Evolutionary conservation across 2,113 vertebrate genomes (phyloP).

Genomic region (Chiloscyllium plagiosum): DNA sequence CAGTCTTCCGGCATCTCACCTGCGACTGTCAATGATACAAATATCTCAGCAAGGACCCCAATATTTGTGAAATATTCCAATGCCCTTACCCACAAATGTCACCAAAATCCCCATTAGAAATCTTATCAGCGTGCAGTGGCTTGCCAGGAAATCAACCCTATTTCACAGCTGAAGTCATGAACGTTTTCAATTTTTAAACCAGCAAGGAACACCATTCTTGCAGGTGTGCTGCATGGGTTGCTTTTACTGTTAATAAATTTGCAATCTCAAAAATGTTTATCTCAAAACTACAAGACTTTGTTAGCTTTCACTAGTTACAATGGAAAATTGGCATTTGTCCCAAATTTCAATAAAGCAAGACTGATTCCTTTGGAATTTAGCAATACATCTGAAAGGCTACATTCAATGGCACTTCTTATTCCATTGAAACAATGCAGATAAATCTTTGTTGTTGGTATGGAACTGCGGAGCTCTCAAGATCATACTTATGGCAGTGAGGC

Average conservation of each 20-base stretch:
- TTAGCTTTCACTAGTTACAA: neutral
- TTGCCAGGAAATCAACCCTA: neutral
- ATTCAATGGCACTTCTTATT: neutral
- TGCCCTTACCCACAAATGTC: neutral
- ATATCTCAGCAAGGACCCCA: too few species aligned
- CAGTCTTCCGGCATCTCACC: too few species aligned
- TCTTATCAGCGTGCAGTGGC: neutral
- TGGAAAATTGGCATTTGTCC: neutral
- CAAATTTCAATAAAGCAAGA: neutral
- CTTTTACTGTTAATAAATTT: constrained; percentile 8
- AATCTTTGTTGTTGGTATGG: neutral
- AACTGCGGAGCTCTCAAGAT: neutral
- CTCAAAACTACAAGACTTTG: neutral
- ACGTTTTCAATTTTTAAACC: neutral
- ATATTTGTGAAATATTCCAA: neutral
- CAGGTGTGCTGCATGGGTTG: neutral
- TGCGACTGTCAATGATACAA: too few species aligned
- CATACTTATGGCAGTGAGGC: neutral
- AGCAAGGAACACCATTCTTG: neutral
- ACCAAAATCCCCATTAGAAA: neutral
- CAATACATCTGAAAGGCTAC: neutral
- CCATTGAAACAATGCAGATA: neutral
- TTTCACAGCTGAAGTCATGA: neutral
- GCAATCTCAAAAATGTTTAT: neutral
- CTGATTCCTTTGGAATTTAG: neutral